phyloP scores from a whole-genome alignment of 2,113 vertebrate genomes.

The Apodemus speciosus region DNA sequence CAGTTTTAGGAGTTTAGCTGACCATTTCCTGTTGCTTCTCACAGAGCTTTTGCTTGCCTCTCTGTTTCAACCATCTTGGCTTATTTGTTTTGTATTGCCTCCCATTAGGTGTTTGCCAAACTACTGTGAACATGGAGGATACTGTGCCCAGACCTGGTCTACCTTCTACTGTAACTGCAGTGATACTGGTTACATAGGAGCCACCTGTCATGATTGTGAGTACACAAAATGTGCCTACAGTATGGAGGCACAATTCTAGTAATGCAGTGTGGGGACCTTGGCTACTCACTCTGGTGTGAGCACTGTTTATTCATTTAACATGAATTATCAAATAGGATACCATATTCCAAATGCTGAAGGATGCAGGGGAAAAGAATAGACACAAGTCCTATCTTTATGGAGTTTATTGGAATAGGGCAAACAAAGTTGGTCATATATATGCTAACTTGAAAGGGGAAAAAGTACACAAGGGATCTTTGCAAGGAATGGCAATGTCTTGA shows the following conservation, averaged over 20 bases:
- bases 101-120: constrained; percentile 92
- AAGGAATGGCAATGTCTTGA: background rate
- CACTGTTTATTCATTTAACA: background rate
- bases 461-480: background rate
- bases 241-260: background rate
- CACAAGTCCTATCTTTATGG: background rate
- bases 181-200: constrained; percentile 90
- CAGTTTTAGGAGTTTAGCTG: background rate
- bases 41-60: background rate
- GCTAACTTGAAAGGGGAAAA: background rate
- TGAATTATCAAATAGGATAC: background rate
- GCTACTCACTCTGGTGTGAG: accelerated
- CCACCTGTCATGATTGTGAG: constrained; percentile 97
- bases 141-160: constrained; percentile 94
- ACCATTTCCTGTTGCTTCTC: background rate
- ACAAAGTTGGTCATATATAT: background rate
- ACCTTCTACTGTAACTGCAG: constrained; percentile 94
- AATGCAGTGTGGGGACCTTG: too few relatives aligned
- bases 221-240: constrained; percentile 42
- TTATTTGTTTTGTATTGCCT: constrained; percentile 8
- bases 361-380: too few relatives aligned
- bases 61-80: background rate
- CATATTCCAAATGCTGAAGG: background rate
- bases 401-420: background rate
- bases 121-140: constrained; percentile 95